These are phyloP conservation scores for Paralinhomoeus sp. DNA, from an alignment of 2,888 invertebrate species.

Conservation along the genomic window DNA sequence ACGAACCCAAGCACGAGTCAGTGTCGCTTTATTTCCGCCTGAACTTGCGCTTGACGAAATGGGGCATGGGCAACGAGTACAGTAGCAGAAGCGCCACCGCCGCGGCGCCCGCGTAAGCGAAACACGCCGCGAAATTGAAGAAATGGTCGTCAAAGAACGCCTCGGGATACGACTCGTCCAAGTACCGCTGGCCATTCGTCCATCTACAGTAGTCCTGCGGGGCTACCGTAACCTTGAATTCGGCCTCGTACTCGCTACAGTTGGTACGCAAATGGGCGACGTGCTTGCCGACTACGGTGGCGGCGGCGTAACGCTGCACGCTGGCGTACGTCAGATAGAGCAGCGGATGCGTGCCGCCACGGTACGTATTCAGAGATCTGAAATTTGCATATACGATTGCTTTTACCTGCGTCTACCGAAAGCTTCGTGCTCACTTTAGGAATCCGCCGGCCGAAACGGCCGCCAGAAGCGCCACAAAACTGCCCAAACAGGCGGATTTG, in stretches of 20 bases:
- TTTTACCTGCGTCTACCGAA: not conserved
- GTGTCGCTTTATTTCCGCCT: slow-evolving; percentile 1
- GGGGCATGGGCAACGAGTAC: slow-evolving; percentile 1
- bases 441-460: slow-evolving; percentile 28
- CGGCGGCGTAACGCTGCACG: slow-evolving; percentile 54
- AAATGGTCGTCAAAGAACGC: not conserved
- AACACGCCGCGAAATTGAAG: not conserved
- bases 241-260: too few relatives aligned
- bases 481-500: slow-evolving; percentile 49
- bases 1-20: too few relatives aligned
- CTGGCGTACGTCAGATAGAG: slow-evolving; percentile 54
- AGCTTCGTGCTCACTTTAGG: not conserved
- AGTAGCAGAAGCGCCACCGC: not conserved
- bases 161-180: not conserved
- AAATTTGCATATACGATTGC: not conserved
- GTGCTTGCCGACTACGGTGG: too few relatives aligned
- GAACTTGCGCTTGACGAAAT: slow-evolving; percentile 3
- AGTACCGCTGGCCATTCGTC: not conserved
- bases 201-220: not conserved
- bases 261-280: too few relatives aligned
- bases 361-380: not conserved
- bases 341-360: slow-evolving; percentile 42
- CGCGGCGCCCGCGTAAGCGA: not conserved
- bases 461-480: too few relatives aligned
- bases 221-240: not conserved